These are phyloP conservation scores for Semicossyphus pulcher DNA, from an alignment of 2,113 vertebrate genomes.

Conservation along the genomic window DNA sequence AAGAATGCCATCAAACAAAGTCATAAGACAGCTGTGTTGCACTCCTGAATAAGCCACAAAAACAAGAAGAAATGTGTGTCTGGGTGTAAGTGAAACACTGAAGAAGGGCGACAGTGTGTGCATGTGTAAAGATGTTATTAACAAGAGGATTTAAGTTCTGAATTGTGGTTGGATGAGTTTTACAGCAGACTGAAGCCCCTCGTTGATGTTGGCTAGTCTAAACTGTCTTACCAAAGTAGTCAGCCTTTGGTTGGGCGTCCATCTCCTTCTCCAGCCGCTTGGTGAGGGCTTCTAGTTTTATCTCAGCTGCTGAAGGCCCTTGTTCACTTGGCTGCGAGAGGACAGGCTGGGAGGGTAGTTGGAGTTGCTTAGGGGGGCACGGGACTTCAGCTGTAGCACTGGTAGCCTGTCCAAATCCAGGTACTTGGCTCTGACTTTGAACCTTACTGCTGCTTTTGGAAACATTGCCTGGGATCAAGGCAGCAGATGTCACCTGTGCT, in stretches of 20 bases:
- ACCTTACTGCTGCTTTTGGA: conserved; percentile 54
- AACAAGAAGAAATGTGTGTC: not conserved
- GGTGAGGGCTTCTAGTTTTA: conserved; percentile 94
- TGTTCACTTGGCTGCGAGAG: conserved; percentile 76
- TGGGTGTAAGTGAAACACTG: conserved; percentile 1
- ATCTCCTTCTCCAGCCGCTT: conserved; percentile 94
- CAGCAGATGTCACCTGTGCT: conserved; percentile 23
- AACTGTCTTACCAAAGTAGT: conserved; percentile 93
- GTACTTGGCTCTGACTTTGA: conserved; percentile 50
- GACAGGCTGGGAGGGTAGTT: conserved; percentile 85
- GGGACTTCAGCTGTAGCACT: conserved; percentile 62
- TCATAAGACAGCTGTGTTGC: not conserved
- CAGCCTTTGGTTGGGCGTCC: conserved; percentile 90
- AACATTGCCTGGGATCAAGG: conserved; percentile 25
- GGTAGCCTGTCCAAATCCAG: conserved; percentile 19
- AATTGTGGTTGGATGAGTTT: conserved; percentile 16
- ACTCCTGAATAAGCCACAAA: conserved; percentile 9
- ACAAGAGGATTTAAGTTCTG: conserved; percentile 33
- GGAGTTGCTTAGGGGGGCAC: conserved; percentile 73
- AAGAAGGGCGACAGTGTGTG: conserved; percentile 19
- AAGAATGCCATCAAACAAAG: conserved; percentile 21
- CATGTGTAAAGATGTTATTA: conserved; percentile 10
- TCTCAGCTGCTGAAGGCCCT: conserved; percentile 86
- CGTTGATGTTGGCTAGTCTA: conserved; percentile 14
- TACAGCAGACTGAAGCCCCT: conserved; percentile 29